Percentiles rank a stretch among this genome's conserved stretches.
Evolutionary conservation across 2,797 vertebrate genomes (phyloP).

Genomic region (Avahi laniger): DNA sequence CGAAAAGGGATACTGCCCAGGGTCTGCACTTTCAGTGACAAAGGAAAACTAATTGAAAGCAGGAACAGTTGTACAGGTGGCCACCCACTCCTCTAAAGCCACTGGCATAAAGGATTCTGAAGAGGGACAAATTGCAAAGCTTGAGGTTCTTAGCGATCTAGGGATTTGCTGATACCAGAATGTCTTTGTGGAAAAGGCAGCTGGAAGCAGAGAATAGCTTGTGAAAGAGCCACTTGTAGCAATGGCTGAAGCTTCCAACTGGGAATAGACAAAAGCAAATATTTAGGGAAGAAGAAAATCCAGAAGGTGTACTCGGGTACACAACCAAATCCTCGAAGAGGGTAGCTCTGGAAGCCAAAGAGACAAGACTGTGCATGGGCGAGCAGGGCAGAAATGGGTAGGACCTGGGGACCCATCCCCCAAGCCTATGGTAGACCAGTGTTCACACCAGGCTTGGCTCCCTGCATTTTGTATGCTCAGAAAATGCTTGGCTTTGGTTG

Average conservation of each 20-base stretch:
- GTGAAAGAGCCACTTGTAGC: accelerated
- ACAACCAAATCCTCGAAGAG: not conserved
- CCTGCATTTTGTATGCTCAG: not conserved
- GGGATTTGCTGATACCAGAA: not conserved
- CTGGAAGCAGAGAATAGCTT: not conserved
- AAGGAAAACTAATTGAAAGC: not conserved
- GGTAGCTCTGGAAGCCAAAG: not conserved
- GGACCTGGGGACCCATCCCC: not conserved
- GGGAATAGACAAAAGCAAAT: not conserved
- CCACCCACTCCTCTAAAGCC: not conserved
- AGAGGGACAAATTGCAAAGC: not conserved
- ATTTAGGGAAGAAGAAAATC: not conserved
- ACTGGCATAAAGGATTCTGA: accelerated
- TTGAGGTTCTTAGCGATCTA: not conserved
- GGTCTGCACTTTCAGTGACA: not conserved
- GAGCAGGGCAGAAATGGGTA: not conserved
- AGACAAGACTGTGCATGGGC: not conserved
- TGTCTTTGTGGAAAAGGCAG: not conserved
- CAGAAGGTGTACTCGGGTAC: not conserved
- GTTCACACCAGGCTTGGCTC: not conserved
- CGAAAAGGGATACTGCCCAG: not conserved
- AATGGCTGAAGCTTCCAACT: accelerated
- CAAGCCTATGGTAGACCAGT: accelerated
- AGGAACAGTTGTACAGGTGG: not conserved
- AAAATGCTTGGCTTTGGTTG: no score